Evolutionary conservation across 1,140 invertebrate species (phyloP).

Genomic region (Drosophila rufa): DNA sequence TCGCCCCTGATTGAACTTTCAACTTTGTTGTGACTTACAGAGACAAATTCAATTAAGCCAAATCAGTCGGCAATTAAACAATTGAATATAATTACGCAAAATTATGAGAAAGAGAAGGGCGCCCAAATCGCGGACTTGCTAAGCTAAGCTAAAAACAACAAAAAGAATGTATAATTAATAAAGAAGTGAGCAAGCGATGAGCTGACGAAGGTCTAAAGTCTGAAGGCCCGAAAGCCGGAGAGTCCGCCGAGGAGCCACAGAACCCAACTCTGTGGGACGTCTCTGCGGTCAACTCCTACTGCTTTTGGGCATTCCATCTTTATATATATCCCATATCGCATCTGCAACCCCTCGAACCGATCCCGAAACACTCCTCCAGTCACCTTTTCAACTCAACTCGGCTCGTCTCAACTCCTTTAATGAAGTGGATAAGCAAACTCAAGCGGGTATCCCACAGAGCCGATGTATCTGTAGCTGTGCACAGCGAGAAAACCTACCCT

Average conservation of each 20-base stretch:
- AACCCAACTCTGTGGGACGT: slow-evolving; percentile 52
- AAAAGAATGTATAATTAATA: slow-evolving; percentile 68
- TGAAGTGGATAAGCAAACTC: slow-evolving; percentile 73
- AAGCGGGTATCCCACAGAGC: slow-evolving; percentile 54
- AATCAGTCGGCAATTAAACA: slow-evolving; percentile 73
- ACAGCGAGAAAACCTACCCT: background rate
- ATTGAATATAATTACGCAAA: slow-evolving; percentile 72
- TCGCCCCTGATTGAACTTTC: slow-evolving; percentile 18
- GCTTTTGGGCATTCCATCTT: slow-evolving; percentile 14
- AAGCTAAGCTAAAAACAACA: background rate
- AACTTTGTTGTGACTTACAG: slow-evolving; percentile 44
- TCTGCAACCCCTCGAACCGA: slow-evolving; percentile 1
- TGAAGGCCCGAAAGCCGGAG: background rate
- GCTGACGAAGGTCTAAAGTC: slow-evolving; percentile 35
- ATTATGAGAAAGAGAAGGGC: slow-evolving; percentile 40
- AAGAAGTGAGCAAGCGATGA: slow-evolving; percentile 59
- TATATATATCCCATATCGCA: slow-evolving; percentile 14
- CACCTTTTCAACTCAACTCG: slow-evolving; percentile 29
- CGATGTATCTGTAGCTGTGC: slow-evolving; percentile 1
- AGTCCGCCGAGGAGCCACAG: background rate
- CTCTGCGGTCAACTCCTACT: slow-evolving; percentile 47
- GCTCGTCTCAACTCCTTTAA: slow-evolving; percentile 64
- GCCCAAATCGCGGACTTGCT: slow-evolving; percentile 16
- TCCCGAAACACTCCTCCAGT: background rate
- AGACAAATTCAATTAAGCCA: slow-evolving; percentile 60